Base-by-base conservation (phyloP, 2,113 vertebrate species). In the Cyanoderma ruficeps region DNA sequence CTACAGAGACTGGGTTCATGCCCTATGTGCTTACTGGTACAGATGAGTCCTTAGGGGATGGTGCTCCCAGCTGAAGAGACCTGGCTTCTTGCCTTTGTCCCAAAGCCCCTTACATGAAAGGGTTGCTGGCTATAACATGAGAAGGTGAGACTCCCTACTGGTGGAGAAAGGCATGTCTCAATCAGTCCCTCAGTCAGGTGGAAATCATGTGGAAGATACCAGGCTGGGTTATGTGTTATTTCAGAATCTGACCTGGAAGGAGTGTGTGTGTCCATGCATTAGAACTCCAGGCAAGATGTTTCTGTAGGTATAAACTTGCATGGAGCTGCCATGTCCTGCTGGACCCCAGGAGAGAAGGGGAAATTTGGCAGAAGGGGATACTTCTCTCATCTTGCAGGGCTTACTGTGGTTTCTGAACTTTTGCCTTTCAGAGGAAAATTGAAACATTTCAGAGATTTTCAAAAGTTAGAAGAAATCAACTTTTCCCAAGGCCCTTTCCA, bases 31-130 rank as follows among this genome's bases (percentile, higher is more conserved):
- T 79, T 76, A 24, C 25, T 41, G 67, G 17, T 47, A n/a, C 33
- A 46, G 23, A 46, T 55, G 39, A 71, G 13, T 49, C 53, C 33
- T 50, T 70, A 39, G 23, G 39, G 31, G 4, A 44, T 30, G 46
- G 24, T 16, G 20, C 35, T 49, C 14, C 20, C 56, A 57, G 13
- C 8, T 41, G 71, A 88, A 35, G 19, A 76, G 14, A 44, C 9
- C 4, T 30, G 15, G 2, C 39, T 86, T 75, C 47, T 83, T 49
- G 33, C 16, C 17, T 67, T 87, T 76, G 31, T 41, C 24, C 19
- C 19, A 24, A 59, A 63, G 44, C 8, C 0, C 0, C 27, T 20
- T 52, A 47, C 11, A 42, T 12, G 12, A 39, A 78, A 70, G 1
- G 49, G 16, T 41, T 23, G 2, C 24, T 75, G 57, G 21, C 28